Percentiles rank a stretch among this genome's conserved stretches.
phyloP scores from a whole-genome alignment of 2,888 invertebrate species.

The Abrostola tripartita region DNA sequence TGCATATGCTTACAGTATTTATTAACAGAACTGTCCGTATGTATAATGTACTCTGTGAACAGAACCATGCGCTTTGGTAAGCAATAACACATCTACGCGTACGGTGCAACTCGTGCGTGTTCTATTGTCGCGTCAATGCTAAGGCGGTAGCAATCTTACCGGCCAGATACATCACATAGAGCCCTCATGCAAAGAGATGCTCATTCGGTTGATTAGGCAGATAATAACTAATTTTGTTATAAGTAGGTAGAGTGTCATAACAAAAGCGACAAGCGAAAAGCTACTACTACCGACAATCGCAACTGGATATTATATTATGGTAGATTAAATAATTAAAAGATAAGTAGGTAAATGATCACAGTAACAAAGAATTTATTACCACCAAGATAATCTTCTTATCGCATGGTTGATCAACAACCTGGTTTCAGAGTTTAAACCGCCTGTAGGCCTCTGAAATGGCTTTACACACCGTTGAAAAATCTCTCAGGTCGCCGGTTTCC shows the following conservation, averaged over 20 bases:
- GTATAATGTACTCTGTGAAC: not conserved
- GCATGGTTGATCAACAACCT: no score
- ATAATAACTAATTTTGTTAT: not conserved
- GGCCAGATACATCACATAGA: constrained; percentile 7
- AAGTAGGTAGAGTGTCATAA: constrained; percentile 23
- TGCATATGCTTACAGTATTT: constrained; percentile 12
- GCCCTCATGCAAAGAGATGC: constrained; percentile 21
- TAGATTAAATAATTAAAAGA: not conserved
- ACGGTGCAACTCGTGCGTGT: constrained; percentile 14
- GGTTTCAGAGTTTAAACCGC: no score
- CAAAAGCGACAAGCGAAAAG: constrained; percentile 25
- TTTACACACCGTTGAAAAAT: no score
- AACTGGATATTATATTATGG: constrained; percentile 18
- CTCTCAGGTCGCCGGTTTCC: no score
- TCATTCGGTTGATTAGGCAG: constrained; percentile 18
- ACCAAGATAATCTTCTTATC: no score
- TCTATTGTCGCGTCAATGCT: not conserved
- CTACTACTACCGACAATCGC: constrained; percentile 21
- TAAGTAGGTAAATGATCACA: no score
- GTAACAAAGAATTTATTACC: no score
- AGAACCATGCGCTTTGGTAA: not conserved
- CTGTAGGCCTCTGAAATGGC: no score
- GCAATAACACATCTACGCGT: not conserved
- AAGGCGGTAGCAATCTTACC: constrained; percentile 12
- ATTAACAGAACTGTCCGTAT: not conserved